Evolutionary conservation across 2,797 vertebrate species (phyloP).

Genomic region (Enteromius radiatus): DNA sequence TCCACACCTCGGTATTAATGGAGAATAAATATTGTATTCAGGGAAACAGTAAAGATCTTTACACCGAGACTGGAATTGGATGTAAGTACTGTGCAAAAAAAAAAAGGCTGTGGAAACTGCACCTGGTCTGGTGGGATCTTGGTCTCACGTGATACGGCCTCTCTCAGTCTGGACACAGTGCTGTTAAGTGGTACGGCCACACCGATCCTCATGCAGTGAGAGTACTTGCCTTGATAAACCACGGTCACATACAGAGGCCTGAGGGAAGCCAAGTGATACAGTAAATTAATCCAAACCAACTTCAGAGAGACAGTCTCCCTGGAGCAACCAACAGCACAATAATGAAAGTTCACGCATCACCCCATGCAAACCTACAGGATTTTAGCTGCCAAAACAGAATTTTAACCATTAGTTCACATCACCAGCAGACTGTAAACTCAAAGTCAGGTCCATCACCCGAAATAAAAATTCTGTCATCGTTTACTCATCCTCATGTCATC

Average conservation of each 20-base stretch:
- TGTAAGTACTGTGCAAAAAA: not conserved
- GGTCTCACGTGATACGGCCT: constrained; percentile 92
- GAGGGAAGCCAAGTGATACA: constrained; percentile 53
- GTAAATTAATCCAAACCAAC: not conserved
- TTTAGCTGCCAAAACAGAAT: not conserved
- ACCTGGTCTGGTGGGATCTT: constrained; percentile 98
- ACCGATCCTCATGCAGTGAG: constrained; percentile 96
- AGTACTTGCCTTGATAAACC: constrained; percentile 97
- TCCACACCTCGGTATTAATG: constrained; percentile 2
- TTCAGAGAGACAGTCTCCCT: not conserved
- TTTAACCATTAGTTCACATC: not conserved
- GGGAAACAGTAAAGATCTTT: constrained; percentile 3
- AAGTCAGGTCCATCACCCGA: not conserved
- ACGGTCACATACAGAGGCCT: constrained; percentile 95
- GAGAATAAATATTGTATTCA: not conserved
- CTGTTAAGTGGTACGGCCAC: constrained; percentile 93
- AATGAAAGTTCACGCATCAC: not conserved
- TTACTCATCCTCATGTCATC: not conserved
- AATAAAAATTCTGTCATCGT: not conserved
- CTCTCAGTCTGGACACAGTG: constrained; percentile 89
- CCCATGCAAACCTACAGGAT: not conserved
- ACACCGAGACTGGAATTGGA: not conserved
- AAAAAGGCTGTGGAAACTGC: constrained; percentile 52
- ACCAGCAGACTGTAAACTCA: not conserved
- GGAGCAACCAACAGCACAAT: not conserved